A percentile compares a stretch with the other conserved stretches of the same genome.
These are phyloP conservation scores for Embidobia sp. DNA, from an alignment of 2,888 invertebrate species.

Conservation along the genomic window DNA sequence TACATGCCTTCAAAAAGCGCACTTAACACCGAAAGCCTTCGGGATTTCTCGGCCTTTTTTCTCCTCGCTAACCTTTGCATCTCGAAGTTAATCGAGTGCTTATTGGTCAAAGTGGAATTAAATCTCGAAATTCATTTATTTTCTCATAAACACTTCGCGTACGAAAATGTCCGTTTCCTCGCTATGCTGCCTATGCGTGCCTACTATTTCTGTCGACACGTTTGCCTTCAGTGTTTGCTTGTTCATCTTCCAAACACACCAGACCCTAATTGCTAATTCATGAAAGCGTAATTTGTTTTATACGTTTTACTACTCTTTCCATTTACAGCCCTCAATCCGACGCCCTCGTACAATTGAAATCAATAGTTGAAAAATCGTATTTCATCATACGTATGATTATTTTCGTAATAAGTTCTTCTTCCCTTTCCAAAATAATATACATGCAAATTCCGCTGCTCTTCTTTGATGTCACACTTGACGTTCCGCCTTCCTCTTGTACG, in stretches of 20 bases:
- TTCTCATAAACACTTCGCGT: no score
- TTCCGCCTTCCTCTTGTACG: slow-evolving; percentile 28
- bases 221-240: no score
- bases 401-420: slow-evolving; percentile 36
- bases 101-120: slow-evolving; percentile 6
- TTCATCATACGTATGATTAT: slow-evolving; percentile 25
- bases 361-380: slow-evolving; percentile 24
- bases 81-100: slow-evolving; percentile 21
- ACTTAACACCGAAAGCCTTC: slow-evolving; percentile 40
- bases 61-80: slow-evolving; percentile 1
- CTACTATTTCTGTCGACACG: no score
- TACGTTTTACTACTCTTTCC: no score
- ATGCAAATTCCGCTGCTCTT: slow-evolving; percentile 41
- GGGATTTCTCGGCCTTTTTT: not conserved
- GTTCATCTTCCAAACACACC: no score
- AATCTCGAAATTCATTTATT: no score
- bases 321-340: no score
- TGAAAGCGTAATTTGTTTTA: no score
- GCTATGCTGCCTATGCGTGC: no score
- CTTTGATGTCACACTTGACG: slow-evolving; percentile 52
- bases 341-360: slow-evolving; percentile 7
- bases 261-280: no score
- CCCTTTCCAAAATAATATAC: slow-evolving; percentile 40
- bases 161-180: no score
- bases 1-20: slow-evolving; percentile 45